phyloP scores from a whole-genome alignment of 1,140 invertebrate genomes.

The Mycetomoellerius zeteki region DNA sequence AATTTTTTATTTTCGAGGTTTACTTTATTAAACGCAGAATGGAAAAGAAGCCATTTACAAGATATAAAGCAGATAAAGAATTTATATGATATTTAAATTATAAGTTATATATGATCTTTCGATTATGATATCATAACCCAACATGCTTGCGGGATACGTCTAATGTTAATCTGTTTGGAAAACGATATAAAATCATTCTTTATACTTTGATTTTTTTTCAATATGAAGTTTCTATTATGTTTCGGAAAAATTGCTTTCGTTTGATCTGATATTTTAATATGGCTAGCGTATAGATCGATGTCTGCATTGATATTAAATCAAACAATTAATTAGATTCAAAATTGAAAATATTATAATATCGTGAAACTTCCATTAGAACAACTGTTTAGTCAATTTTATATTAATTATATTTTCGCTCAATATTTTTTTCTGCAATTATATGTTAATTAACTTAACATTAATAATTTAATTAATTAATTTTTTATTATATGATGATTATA shows the following conservation, averaged over 20 bases:
- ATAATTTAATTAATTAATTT: constrained; percentile 34
- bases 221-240: background rate
- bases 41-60: background rate
- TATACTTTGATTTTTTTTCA: background rate
- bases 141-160: background rate
- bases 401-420: constrained; percentile 52
- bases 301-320: constrained; percentile 17
- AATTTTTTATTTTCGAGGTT: constrained; percentile 12
- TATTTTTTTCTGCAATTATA: constrained; percentile 22
- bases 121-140: constrained; percentile 1
- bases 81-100: background rate
- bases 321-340: background rate
- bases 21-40: background rate
- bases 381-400: constrained; percentile 17
- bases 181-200: background rate
- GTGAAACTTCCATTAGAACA: constrained; percentile 5
- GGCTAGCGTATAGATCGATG: background rate
- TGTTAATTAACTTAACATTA: background rate
- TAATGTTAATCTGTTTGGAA: background rate
- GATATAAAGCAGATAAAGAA: background rate
- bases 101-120: background rate
- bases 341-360: background rate
- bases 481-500: constrained; percentile 42
- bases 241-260: background rate
- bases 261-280: constrained; percentile 18